phyloP scores from a whole-genome alignment of 2,113 vertebrate species.

The Galeopterus variegatus region DNA sequence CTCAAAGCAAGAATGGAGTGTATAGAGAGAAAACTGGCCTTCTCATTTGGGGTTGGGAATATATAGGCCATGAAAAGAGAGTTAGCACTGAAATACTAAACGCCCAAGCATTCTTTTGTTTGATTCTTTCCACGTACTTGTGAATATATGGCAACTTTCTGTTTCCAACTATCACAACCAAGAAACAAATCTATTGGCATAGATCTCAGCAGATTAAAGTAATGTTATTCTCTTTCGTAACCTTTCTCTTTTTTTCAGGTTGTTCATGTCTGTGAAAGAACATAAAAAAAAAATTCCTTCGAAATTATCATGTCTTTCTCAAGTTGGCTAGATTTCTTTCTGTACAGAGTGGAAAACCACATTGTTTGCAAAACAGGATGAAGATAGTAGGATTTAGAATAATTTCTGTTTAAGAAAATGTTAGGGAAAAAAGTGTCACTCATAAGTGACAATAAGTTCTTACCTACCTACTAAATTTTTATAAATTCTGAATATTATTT shows the following conservation, averaged over 20 bases:
- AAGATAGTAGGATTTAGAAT: background rate
- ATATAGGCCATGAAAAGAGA: background rate
- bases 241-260: background rate
- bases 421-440: slow-evolving; percentile 6
- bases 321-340: slow-evolving; percentile 17
- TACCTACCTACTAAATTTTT: slow-evolving; percentile 9
- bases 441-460: background rate
- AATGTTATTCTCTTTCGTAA: background rate
- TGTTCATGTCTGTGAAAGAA: background rate
- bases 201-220: background rate
- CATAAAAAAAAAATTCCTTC: background rate
- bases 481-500: background rate
- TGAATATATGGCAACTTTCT: background rate
- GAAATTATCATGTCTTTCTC: background rate
- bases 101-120: background rate
- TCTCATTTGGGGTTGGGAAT: background rate
- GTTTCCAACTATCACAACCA: background rate
- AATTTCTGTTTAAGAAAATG: slow-evolving; percentile 32
- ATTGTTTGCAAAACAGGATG: background rate
- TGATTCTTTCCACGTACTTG: slow-evolving; percentile 8
- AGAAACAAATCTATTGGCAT: background rate
- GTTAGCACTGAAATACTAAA: background rate
- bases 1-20: background rate
- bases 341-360: background rate
- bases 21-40: background rate